These are phyloP conservation scores for Benitochromis conjunctus DNA, from an alignment of 2,113 vertebrate species.

Conservation along the genomic window DNA sequence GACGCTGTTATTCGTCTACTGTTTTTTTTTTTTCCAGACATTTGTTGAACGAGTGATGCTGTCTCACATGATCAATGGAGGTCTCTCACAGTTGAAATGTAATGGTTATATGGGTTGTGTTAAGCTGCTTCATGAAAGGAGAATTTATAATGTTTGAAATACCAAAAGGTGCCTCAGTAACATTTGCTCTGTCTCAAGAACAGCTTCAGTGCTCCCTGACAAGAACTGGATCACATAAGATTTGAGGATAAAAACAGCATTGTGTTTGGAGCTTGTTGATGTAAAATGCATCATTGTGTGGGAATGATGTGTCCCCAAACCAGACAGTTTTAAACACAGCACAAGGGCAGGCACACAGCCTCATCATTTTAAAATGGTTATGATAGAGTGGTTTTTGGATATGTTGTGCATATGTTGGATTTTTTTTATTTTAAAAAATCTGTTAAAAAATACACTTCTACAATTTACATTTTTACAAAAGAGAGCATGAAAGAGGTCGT, in stretches of 20 bases:
- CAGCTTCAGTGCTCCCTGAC: neutral
- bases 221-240: neutral
- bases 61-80: neutral
- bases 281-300: neutral
- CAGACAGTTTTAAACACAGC: neutral
- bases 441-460: neutral
- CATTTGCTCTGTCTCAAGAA: neutral
- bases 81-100: neutral
- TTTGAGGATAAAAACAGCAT: neutral
- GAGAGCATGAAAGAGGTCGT: neutral
- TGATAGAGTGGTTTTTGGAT: neutral
- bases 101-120: neutral
- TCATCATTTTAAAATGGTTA: neutral
- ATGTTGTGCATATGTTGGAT: neutral
- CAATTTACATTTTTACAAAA: neutral
- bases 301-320: neutral
- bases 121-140: neutral
- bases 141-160: neutral
- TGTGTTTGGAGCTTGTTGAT: neutral
- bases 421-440: neutral
- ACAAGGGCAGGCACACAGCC: neutral
- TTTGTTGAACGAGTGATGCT: neutral
- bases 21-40: neutral
- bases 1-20: neutral
- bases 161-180: too few relatives aligned